phyloP scores from a whole-genome alignment of 2,113 vertebrate species.

The Electrona antarctica region DNA sequence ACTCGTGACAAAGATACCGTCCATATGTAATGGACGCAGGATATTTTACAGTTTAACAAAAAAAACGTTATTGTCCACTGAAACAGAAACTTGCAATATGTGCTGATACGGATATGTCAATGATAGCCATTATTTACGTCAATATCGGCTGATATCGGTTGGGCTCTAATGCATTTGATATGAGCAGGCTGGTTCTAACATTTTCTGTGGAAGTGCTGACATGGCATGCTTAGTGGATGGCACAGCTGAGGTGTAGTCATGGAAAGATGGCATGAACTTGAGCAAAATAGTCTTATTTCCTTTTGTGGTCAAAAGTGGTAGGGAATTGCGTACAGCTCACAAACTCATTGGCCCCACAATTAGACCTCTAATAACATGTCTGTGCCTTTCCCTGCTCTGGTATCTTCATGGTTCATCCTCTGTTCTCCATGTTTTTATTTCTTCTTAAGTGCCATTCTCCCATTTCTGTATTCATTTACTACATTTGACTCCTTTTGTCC shows the following conservation, averaged over 20 bases:
- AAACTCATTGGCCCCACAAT: conserved; percentile 32
- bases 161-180: background rate
- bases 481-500: background rate
- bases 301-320: conserved; percentile 20
- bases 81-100: too few species aligned
- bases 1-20: too few species aligned
- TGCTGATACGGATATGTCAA: too few species aligned
- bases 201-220: conserved; percentile 36
- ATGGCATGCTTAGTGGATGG: conserved; percentile 32
- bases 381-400: background rate
- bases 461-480: background rate
- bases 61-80: background rate
- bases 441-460: background rate
- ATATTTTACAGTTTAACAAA: too few species aligned
- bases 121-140: too few species aligned
- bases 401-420: conserved; percentile 9
- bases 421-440: background rate
- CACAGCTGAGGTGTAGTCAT: conserved; percentile 31
- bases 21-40: too few species aligned
- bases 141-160: too few species aligned
- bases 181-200: background rate
- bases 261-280: conserved; percentile 50
- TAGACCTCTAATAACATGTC: background rate
- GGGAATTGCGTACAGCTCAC: background rate
- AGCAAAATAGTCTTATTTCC: conserved; percentile 15